Evolutionary conservation across 2,113 vertebrate species (phyloP).

Genomic region (Hymenochirus boettgeri): DNA sequence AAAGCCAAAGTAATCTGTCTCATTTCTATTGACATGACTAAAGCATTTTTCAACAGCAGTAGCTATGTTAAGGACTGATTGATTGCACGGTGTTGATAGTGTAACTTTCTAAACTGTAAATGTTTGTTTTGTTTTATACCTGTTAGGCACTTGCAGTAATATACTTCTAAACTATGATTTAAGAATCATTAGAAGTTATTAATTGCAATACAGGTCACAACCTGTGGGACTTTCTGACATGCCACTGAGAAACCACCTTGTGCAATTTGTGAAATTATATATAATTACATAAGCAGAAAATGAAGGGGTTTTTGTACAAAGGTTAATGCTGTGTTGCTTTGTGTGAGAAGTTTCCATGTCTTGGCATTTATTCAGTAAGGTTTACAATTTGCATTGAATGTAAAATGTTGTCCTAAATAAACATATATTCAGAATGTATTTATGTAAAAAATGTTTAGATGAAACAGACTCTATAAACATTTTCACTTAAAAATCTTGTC

Average conservation of each 20-base stretch:
- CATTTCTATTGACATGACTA: conserved; percentile 28
- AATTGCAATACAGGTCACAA: conserved; percentile 37
- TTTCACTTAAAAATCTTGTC: too few relatives aligned
- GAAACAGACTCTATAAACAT: too few relatives aligned
- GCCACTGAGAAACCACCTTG: conserved; percentile 29
- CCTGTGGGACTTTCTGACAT: conserved; percentile 34
- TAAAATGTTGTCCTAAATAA: too few relatives aligned
- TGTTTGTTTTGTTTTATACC: conserved; percentile 33
- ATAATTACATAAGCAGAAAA: conserved; percentile 23
- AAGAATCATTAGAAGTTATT: conserved; percentile 40
- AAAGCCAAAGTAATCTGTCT: neutral
- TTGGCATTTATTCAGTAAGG: conserved; percentile 10
- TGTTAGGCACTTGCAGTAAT: conserved; percentile 29
- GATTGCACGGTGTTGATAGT: conserved; percentile 13
- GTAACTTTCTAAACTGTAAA: conserved; percentile 33
- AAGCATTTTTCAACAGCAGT: conserved; percentile 15
- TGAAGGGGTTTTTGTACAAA: conserved; percentile 17
- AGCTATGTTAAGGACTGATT: conserved; percentile 23
- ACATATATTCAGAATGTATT: too few relatives aligned
- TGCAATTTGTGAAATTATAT: conserved; percentile 39
- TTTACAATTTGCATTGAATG: too few relatives aligned
- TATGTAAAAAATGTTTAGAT: too few relatives aligned
- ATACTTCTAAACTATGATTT: conserved; percentile 33
- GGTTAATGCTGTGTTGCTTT: conserved; percentile 9
- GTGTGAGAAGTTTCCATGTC: neutral